A percentile compares a stretch with the other conserved stretches of the same genome.
phyloP scores from a whole-genome alignment of 2,113 vertebrate genomes.

The Brienomyrus brachyistius region DNA sequence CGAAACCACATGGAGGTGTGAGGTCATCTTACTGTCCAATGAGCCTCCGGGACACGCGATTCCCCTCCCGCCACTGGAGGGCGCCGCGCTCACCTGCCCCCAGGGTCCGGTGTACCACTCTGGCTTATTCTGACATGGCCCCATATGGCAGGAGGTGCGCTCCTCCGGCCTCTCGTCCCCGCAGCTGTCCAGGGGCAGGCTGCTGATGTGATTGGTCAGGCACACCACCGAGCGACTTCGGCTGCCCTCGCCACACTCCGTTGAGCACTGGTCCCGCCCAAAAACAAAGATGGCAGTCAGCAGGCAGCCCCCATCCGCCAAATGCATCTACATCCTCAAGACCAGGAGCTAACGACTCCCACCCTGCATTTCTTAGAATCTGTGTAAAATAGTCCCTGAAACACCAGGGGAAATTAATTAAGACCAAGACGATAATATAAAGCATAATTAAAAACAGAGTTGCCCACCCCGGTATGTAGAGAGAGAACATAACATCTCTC shows the following conservation, averaged over 20 bases:
- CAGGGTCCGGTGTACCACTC: slow-evolving; percentile 86
- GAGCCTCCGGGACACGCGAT: not conserved
- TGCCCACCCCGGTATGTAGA: not conserved
- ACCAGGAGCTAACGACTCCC: not conserved
- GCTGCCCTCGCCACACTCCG: slow-evolving; percentile 71
- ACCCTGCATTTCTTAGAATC: not conserved
- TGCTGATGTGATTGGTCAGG: slow-evolving; percentile 75
- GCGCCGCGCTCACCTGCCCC: slow-evolving; percentile 68
- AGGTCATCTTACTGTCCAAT: not conserved
- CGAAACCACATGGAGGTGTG: not conserved
- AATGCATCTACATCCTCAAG: not conserved
- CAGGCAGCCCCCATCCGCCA: not conserved
- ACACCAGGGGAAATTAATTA: not conserved
- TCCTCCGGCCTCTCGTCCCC: slow-evolving; percentile 70
- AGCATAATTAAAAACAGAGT: not conserved
- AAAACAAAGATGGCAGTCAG: slow-evolving; percentile 16
- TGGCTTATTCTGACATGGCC: slow-evolving; percentile 67
- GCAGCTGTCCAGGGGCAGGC: slow-evolving; percentile 80
- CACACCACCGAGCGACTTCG: slow-evolving; percentile 72
- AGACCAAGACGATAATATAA: not conserved
- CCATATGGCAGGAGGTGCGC: slow-evolving; percentile 61
- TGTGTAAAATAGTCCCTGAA: not conserved
- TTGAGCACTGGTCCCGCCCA: slow-evolving; percentile 67
- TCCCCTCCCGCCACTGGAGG: not conserved
- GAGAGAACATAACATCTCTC: not conserved